Conservation (phyloP, 1,140 invertebrate genomes). For the Ridgeia piscesae region DNA sequence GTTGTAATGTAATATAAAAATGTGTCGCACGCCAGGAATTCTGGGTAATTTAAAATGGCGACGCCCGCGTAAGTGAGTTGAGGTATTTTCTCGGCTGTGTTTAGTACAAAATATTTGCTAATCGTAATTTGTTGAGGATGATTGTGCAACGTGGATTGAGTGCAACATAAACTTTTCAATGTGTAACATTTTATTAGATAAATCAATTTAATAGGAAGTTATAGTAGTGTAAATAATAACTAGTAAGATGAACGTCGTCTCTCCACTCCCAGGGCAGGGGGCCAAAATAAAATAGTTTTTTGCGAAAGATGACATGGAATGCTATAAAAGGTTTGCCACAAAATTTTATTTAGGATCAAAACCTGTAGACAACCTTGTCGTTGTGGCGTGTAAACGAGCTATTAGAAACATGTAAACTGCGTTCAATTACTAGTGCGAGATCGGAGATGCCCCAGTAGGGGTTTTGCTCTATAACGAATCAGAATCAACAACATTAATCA, state of each 20-base stretch:
- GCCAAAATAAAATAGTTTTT: too few relatives aligned
- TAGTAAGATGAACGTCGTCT: not conserved
- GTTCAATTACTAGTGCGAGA: too few relatives aligned
- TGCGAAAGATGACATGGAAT: too few relatives aligned
- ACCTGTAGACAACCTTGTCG: too few relatives aligned
- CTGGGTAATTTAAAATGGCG: conserved; percentile 1
- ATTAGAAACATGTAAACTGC: too few relatives aligned
- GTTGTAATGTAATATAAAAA: not conserved
- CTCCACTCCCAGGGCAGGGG: too few relatives aligned
- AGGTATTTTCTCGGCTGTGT: not conserved
- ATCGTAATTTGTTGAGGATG: not conserved
- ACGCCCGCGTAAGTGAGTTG: not conserved
- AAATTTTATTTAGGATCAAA: too few relatives aligned
- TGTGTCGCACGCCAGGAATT: not conserved
- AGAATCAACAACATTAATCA: too few relatives aligned
- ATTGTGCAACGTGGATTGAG: not conserved
- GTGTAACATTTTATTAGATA: not conserved
- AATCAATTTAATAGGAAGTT: conserved; percentile 1
- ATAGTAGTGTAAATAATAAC: not conserved
- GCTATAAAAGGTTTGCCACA: too few relatives aligned
- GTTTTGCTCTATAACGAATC: too few relatives aligned
- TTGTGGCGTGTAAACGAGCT: too few relatives aligned
- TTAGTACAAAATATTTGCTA: not conserved
- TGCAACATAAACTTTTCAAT: not conserved
- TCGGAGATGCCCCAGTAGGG: too few relatives aligned